Conservation (phyloP, 2,888 invertebrate genomes). For the Acrobasis repandana region DNA sequence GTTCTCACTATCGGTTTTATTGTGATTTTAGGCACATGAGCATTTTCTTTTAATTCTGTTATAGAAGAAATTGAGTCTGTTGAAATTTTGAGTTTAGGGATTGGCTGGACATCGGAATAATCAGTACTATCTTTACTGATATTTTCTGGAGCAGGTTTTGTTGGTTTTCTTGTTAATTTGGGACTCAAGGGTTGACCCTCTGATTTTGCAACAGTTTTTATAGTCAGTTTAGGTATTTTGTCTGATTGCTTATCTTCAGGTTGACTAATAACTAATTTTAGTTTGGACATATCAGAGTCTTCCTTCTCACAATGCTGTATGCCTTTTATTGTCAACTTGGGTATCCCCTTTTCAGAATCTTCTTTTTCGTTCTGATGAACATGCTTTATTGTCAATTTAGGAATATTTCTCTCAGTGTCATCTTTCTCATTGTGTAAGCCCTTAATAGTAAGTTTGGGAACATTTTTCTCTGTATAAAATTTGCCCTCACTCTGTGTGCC, state of each 20-base stretch:
- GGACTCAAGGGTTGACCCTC: slow-evolving; percentile 72
- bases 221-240: slow-evolving; percentile 74
- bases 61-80: slow-evolving; percentile 52
- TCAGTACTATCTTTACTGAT: slow-evolving; percentile 46
- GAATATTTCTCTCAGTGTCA: slow-evolving; percentile 54
- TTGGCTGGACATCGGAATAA: slow-evolving; percentile 38
- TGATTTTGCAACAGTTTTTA: slow-evolving; percentile 66
- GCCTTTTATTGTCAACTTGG: slow-evolving; percentile 72
- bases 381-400: slow-evolving; percentile 67
- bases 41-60: slow-evolving; percentile 58
- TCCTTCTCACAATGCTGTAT: slow-evolving; percentile 63
- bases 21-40: slow-evolving; percentile 83
- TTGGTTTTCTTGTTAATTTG: slow-evolving; percentile 76
- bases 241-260: slow-evolving; percentile 62
- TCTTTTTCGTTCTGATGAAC: slow-evolving; percentile 63
- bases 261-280: slow-evolving; percentile 68
- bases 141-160: slow-evolving; percentile 60
- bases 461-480: slow-evolving; percentile 72
- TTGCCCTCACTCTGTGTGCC: slow-evolving; percentile 72
- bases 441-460: slow-evolving; percentile 74
- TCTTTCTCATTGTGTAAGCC: slow-evolving; percentile 62
- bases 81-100: slow-evolving; percentile 57
- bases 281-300: slow-evolving; percentile 61
- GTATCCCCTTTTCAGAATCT: slow-evolving; percentile 67
- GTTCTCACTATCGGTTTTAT: slow-evolving; percentile 76